phyloP scores from a whole-genome alignment of 23 tunicate genomes.

The Botrylloides violaceus region DNA sequence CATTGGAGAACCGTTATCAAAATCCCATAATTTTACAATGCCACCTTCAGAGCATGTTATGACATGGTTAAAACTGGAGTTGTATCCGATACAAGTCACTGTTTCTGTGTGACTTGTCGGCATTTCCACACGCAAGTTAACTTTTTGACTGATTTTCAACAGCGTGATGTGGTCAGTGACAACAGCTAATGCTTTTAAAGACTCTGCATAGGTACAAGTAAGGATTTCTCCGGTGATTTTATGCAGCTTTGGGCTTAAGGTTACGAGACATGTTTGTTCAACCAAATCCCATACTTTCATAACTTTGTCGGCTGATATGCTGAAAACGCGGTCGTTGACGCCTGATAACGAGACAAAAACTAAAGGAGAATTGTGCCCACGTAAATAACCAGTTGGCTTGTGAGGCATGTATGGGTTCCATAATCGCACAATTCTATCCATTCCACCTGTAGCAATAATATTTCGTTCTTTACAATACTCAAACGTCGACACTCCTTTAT shows the following conservation, averaged over 20 bases:
- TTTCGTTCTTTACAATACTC: constrained; percentile 64
- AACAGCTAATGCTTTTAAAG: constrained; percentile 38
- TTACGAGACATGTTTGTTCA: constrained; percentile 85
- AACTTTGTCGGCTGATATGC: constrained; percentile 72
- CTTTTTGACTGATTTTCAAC: constrained; percentile 56
- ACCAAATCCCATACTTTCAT: constrained; percentile 92
- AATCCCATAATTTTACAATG: constrained; percentile 89
- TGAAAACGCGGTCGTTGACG: constrained; percentile 59
- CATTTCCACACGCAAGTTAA: constrained; percentile 40
- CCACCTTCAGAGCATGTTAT: constrained; percentile 68
- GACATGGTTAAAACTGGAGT: constrained; percentile 72
- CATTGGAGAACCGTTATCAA: constrained; percentile 71
- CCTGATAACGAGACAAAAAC: constrained; percentile 67
- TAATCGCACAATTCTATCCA: constrained; percentile 78
- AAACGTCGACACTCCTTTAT: constrained; percentile 82
- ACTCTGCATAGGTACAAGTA: constrained; percentile 55
- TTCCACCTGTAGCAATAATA: constrained; percentile 87
- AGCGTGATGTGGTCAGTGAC: constrained; percentile 67
- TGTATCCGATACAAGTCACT: constrained; percentile 66
- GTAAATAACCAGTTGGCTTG: constrained; percentile 67
- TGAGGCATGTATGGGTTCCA: constrained; percentile 86
- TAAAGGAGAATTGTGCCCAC: constrained; percentile 84
- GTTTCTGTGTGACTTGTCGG: constrained; percentile 52
- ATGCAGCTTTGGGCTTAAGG: constrained; percentile 86
- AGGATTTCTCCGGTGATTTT: constrained; percentile 67